Base-by-base conservation (phyloP, 2,888 invertebrate species). In the Nomada ferruginata region DNA sequence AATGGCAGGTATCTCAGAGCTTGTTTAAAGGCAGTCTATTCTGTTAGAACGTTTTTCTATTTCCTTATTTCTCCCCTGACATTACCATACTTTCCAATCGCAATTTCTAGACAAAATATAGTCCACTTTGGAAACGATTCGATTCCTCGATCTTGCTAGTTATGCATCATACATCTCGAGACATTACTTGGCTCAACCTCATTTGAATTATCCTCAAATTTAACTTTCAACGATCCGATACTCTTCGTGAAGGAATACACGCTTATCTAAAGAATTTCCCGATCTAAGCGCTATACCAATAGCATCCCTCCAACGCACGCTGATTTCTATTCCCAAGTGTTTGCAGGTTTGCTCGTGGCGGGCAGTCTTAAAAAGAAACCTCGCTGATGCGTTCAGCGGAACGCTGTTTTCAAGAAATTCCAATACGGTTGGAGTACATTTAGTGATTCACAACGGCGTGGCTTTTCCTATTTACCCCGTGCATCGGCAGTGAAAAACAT, bases 341-440 rank as follows among this genome's bases (percentile, higher is more conserved):
- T 66, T 65, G 26, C 13, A 36, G 53, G 42, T 69, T 69, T 42
- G 68, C 50, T 20, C 42, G 23, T 20, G 59, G 52, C 59, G 57
- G 26, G 26, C 52, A 81, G 50, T 23, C 63, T 60, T 70, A 79
- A 74, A 81, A 81, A 71, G 80, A 63, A 47, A 36, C 63, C 61
- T 29, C 68, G 42, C 60, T 65, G 29, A 55, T 55, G 20, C 57
- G 44, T 75, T 82, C 70, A 75, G 71, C 71, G 80, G 66, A 71
- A 71, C 70, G 65, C 61, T 79, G 75, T 70, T 81, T 81, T 70
- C 73, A 83, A 70, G 70, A 81, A 81, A 83, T 70, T 63, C 65
- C 81, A 72, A 74, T 73, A 70, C 61, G 61, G 60, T 66, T 53
- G 63, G 70, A 50, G 81, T 60, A 65, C 61, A 79, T 82, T 74